These are phyloP conservation scores for Acipenser transmontanus DNA, from an alignment of 2,797 vertebrate species.

Conservation along the genomic window DNA sequence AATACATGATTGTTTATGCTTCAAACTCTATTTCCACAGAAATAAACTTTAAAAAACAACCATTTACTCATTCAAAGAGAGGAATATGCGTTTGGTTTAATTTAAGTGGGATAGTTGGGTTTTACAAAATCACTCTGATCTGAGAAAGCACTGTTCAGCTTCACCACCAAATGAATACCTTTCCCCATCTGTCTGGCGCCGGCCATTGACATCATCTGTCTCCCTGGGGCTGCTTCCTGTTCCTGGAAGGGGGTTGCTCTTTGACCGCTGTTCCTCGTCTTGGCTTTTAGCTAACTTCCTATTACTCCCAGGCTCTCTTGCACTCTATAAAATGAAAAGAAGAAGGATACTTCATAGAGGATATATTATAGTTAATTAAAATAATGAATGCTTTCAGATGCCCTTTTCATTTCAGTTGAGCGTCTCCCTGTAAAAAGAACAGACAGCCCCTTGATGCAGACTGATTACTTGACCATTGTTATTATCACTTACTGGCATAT, in stretches of 20 bases:
- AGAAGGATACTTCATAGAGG: too few relatives aligned
- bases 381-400: too few relatives aligned
- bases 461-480: too few relatives aligned
- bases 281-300: slow-evolving; percentile 27
- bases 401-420: too few relatives aligned
- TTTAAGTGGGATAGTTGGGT: too few relatives aligned
- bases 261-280: slow-evolving; percentile 37
- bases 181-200: slow-evolving; percentile 43
- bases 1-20: too few relatives aligned
- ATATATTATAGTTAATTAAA: too few relatives aligned
- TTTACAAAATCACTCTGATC: too few relatives aligned
- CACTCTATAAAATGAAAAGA: slow-evolving; percentile 6
- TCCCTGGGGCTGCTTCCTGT: slow-evolving; percentile 32
- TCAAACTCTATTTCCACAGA: not conserved
- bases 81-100: not conserved
- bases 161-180: slow-evolving; percentile 49
- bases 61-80: slow-evolving; percentile 38
- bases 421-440: too few relatives aligned
- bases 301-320: slow-evolving; percentile 31
- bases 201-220: slow-evolving; percentile 42
- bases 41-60: slow-evolving; percentile 17
- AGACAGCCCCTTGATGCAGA: too few relatives aligned
- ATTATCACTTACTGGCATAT: too few relatives aligned
- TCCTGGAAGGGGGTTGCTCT: slow-evolving; percentile 36
- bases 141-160: not conserved